Conservation (phyloP, 2,113 vertebrate species). For the Isurus oxyrinchus region DNA sequence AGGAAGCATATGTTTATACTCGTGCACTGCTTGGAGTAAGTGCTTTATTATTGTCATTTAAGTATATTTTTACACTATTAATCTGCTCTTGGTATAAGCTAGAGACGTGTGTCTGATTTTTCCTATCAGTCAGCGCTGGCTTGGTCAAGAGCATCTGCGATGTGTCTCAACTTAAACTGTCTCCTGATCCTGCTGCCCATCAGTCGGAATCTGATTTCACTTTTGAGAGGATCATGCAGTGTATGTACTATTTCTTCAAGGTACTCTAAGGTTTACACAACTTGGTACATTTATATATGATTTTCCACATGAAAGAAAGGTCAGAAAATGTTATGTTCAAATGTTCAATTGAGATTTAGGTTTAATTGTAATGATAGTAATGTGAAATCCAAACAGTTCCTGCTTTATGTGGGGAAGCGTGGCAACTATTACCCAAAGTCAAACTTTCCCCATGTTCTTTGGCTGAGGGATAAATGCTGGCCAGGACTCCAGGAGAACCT, state of each 20-base stretch:
- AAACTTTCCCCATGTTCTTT: not conserved
- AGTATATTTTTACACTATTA: conserved; percentile 40
- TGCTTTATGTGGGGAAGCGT: not conserved
- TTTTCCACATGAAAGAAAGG: not conserved
- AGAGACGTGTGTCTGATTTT: not conserved
- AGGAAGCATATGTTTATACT: conserved; percentile 65
- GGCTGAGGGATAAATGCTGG: not conserved
- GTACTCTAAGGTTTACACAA: not conserved
- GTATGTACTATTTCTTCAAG: conserved; percentile 54
- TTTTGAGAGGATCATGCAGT: conserved; percentile 58
- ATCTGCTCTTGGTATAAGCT: conserved; percentile 41
- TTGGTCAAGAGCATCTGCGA: conserved; percentile 70
- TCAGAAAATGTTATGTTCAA: not conserved
- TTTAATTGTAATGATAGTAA: not conserved
- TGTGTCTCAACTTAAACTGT: conserved; percentile 71
- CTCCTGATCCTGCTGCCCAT: conserved; percentile 68
- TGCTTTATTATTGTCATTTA: conserved; percentile 45
- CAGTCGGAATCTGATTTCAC: conserved; percentile 66
- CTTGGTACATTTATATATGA: not conserved
- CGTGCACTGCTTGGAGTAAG: conserved; percentile 69
- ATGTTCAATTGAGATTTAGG: not conserved
- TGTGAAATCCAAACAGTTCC: not conserved
- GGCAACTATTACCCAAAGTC: not conserved
- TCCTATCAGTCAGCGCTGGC: conserved; percentile 59
- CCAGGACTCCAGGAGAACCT: not conserved